These are phyloP conservation scores for Astyanax mexicanus DNA, from an alignment of 2,797 vertebrate species.

Conservation along the genomic window DNA sequence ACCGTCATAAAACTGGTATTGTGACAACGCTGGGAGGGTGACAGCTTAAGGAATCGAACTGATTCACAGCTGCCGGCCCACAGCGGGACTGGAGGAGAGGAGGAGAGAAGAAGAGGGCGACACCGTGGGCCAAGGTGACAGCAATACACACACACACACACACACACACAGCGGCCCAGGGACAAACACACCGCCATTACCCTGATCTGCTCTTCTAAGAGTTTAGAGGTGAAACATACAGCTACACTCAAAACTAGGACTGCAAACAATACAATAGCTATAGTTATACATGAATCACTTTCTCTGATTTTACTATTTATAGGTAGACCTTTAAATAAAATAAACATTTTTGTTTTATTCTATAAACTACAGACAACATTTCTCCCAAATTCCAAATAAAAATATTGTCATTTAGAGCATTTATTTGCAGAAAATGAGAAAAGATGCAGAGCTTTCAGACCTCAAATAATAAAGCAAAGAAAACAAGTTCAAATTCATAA, in stretches of 20 bases:
- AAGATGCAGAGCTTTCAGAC: too few species aligned
- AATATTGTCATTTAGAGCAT: too few species aligned
- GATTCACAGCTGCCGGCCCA: slow-evolving; percentile 52
- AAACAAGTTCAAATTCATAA: too few species aligned
- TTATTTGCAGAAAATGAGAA: too few species aligned
- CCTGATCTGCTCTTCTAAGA: too few species aligned
- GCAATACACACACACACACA: slow-evolving; percentile 25
- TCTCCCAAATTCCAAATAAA: too few species aligned
- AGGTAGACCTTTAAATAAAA: too few species aligned
- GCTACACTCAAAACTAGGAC: neutral
- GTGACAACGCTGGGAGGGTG: slow-evolving; percentile 59
- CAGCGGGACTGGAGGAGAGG: neutral
- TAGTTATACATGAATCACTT: too few species aligned
- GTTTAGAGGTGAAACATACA: slow-evolving; percentile 10
- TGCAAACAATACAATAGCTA: neutral
- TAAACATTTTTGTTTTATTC: too few species aligned
- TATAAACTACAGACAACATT: too few species aligned
- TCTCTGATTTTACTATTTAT: too few species aligned
- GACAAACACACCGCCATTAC: neutral
- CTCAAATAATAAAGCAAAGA: too few species aligned
- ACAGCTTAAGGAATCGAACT: slow-evolving; percentile 61
- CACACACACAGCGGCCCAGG: slow-evolving; percentile 11
- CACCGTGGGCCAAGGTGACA: slow-evolving; percentile 25
- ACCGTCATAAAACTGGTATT: slow-evolving; percentile 60
- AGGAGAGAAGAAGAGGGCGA: slow-evolving; percentile 33